Evolutionary conservation across 2,888 invertebrate genomes (phyloP), one percentile per base, ranked within the genome.

Genomic region (Disparrhopalites patrizii): DNA sequence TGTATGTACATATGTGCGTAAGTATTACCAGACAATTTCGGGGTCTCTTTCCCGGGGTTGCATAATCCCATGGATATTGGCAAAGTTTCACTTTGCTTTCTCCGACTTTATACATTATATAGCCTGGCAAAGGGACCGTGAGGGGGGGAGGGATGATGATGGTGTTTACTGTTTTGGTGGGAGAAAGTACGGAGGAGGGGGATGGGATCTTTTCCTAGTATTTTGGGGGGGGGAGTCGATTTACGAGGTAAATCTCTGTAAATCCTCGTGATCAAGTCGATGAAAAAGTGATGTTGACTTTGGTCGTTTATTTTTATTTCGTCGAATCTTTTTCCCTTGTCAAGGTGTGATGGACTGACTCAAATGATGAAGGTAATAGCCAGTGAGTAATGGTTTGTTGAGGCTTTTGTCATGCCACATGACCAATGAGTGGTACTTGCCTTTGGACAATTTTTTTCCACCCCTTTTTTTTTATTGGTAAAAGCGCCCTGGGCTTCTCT

Each of bases 251-350:
- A 30, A n/a, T 54, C 30, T 54, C n/a, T 23, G 28, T n/a, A 55
- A 56, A 56, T 56, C 56, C 56, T n/a, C n/a, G 18, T 62, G 62
- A 62, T 62, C 33, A 62, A 62, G 62, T 52, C 50, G 51, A 52
- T 61, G 50, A 61, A 62, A 47, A 51, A 51, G 52, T 52, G 62
- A 62, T 62, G 62, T 51, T 36, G 52, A 50, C 27, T n/a, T 51
- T 33, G 51, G 20, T 62, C 62, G 62, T 62, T 62, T 62, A 62
- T 62, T 62, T 62, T 61, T 61, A 56, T 56, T 56, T 56, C 36
- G 36, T 56, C 33, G 36, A 47, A 60, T 60, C 58, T 60, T 60
- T 57, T n/a, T n/a, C n/a, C 43, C 43, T 47, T 60, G 58, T 60
- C 58, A 60, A 60, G 58, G 47, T 47, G 47, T 60, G 58, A 60